A percentile compares a stretch with the other conserved stretches of the same genome.
These are phyloP conservation scores for Drosophila aldrichi DNA, from an alignment of 2,888 invertebrate genomes.

Conservation along the genomic window DNA sequence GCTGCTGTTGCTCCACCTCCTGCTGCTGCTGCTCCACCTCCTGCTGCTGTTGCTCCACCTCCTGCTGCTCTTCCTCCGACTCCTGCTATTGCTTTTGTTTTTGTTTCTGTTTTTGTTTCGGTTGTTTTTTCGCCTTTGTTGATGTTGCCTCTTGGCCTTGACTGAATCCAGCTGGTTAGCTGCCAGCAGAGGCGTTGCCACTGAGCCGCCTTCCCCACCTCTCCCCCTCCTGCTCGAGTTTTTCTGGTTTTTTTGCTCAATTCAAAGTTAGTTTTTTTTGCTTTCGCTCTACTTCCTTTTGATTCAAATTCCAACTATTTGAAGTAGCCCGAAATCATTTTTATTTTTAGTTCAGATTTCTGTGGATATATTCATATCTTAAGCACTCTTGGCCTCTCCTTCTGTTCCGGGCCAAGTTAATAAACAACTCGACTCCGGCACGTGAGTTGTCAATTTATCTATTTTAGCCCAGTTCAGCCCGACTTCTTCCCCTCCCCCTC, in stretches of 20 bases:
- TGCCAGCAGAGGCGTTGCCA: no score
- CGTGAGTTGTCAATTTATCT: slow-evolving; percentile 66
- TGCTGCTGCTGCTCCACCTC: not conserved
- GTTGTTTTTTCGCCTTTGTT: slow-evolving; percentile 28
- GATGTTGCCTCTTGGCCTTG: slow-evolving; percentile 59
- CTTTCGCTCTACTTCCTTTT: not conserved
- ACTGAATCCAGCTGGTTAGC: slow-evolving; percentile 44
- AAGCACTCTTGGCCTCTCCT: not conserved
- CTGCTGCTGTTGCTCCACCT: not conserved
- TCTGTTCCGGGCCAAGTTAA: slow-evolving; percentile 29
- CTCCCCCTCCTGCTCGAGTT: not conserved
- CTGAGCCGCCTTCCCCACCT: not conserved
- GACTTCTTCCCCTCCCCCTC: not conserved
- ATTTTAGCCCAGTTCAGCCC: not conserved
- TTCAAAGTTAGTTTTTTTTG: slow-evolving; percentile 1
- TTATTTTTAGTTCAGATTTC: slow-evolving; percentile 1
- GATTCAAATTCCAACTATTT: slow-evolving; percentile 1
- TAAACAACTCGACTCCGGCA: slow-evolving; percentile 47
- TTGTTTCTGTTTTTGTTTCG: slow-evolving; percentile 18
- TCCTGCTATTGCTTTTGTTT: not conserved
- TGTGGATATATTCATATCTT: not conserved
- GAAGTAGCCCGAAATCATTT: slow-evolving; percentile 1
- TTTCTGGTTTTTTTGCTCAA: slow-evolving; percentile 21
- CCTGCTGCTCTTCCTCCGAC: not conserved
- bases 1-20: not conserved